These are phyloP conservation scores for Pipistrellus pygmaeus DNA, from an alignment of 2,797 vertebrate genomes.

Conservation along the genomic window DNA sequence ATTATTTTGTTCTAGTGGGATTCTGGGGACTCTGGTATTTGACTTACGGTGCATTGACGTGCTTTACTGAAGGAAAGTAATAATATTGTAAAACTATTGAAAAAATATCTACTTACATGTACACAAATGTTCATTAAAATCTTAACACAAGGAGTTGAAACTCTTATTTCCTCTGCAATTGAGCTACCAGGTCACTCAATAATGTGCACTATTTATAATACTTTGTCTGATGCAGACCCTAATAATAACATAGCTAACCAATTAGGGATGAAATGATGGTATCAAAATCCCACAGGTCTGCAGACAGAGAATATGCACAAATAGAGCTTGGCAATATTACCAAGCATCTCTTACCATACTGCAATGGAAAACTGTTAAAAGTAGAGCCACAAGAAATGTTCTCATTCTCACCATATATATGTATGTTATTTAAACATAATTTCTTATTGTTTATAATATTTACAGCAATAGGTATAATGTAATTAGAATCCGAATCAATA, in stretches of 20 bases:
- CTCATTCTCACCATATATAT: neutral
- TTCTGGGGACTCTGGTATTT: neutral
- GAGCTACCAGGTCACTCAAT: neutral
- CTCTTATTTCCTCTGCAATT: neutral
- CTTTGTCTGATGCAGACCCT: neutral
- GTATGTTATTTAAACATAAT: neutral
- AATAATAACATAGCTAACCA: neutral
- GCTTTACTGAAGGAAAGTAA: conserved; percentile 9
- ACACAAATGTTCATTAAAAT: neutral
- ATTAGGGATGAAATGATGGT: neutral
- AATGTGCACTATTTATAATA: conserved; percentile 34
- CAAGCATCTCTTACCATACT: neutral
- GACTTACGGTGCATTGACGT: neutral
- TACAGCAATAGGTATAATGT: neutral
- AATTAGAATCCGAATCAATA: conserved; percentile 70
- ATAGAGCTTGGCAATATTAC: neutral
- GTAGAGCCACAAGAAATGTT: neutral
- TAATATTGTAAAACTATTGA: neutral
- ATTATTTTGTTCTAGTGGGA: conserved; percentile 8
- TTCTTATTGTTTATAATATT: neutral
- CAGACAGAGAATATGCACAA: neutral
- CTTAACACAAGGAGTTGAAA: neutral
- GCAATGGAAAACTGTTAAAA: neutral
- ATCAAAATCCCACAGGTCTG: neutral
- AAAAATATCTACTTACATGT: conserved; percentile 9